Conservation (phyloP, 1,140 invertebrate species). For the Brachionus plicatilis region DNA sequence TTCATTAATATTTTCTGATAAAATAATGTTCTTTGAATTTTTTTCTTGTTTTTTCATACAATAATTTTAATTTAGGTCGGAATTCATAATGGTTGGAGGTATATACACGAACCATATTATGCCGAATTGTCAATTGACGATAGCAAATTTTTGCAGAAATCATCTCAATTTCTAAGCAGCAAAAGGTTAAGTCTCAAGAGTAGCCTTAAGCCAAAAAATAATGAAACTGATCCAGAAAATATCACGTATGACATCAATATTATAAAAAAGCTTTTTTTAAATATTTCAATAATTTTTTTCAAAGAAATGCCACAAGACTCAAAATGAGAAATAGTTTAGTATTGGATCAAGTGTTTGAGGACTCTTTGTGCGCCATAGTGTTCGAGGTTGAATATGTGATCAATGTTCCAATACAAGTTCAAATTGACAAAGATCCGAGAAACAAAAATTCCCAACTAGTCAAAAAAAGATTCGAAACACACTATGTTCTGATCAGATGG, state of each 20-base stretch:
- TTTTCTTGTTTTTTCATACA: neutral
- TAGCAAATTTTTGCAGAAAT: neutral
- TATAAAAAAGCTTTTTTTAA: neutral
- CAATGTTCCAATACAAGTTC: constrained; percentile 11
- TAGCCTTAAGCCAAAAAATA: neutral
- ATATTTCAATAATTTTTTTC: neutral
- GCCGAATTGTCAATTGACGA: constrained; percentile 47
- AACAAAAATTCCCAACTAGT: neutral
- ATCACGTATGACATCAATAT: neutral
- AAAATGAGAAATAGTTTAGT: constrained; percentile 36
- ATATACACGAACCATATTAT: constrained; percentile 50
- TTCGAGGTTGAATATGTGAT: constrained; percentile 29
- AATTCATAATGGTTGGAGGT: constrained; percentile 55
- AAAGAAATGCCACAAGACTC: neutral
- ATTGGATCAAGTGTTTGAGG: constrained; percentile 34
- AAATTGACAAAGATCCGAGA: neutral
- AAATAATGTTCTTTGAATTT: no score
- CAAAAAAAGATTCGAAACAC: constrained; percentile 39
- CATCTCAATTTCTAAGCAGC: constrained; percentile 1
- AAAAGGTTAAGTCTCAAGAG: constrained; percentile 26
- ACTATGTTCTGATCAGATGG: constrained; percentile 47
- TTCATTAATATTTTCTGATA: no score
- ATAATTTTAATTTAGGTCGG: constrained; percentile 43
- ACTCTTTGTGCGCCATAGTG: neutral
- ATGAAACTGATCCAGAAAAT: neutral